Evolutionary conservation across 2,113 vertebrate genomes (phyloP).

Genomic region (Thymallus thymallus): DNA sequence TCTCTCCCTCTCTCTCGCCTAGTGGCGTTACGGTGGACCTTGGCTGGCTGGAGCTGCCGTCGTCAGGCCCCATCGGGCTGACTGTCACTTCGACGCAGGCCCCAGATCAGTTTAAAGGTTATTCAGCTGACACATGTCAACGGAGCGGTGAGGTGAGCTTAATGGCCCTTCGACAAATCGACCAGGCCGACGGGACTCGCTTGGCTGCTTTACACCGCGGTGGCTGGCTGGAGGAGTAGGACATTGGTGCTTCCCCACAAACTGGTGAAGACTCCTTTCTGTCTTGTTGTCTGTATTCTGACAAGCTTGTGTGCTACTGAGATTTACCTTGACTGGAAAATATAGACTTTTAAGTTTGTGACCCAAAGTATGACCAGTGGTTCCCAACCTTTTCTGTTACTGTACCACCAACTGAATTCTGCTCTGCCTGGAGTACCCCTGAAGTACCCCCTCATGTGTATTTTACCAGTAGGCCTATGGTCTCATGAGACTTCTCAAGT

Average conservation of each 20-base stretch:
- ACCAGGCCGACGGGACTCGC: constrained; percentile 57
- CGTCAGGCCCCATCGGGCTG: constrained; percentile 50
- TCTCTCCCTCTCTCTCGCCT: constrained; percentile 29
- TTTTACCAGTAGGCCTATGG: too few relatives aligned
- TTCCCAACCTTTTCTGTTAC: too few relatives aligned
- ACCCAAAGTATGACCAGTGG: too few relatives aligned
- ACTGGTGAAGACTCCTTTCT: background rate
- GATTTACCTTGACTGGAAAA: background rate
- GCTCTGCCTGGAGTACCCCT: too few relatives aligned
- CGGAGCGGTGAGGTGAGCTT: constrained; percentile 48
- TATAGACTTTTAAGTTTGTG: too few relatives aligned
- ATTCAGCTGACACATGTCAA: constrained; percentile 66
- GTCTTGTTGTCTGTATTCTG: constrained; percentile 13
- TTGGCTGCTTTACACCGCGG: constrained; percentile 22
- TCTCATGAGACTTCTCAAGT: too few relatives aligned
- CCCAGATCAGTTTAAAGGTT: constrained; percentile 69
- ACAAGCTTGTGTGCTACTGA: constrained; percentile 11
- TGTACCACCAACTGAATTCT: too few relatives aligned
- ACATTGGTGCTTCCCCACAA: background rate
- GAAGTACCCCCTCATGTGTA: too few relatives aligned
- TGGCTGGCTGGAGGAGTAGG: constrained; percentile 34
- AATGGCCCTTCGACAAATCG: constrained; percentile 63
- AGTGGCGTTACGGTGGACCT: constrained; percentile 8
- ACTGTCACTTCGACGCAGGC: constrained; percentile 58
- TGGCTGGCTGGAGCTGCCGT: constrained; percentile 25